Conservation (phyloP, 2,888 invertebrate genomes). For the Calliphora vomitoria region DNA sequence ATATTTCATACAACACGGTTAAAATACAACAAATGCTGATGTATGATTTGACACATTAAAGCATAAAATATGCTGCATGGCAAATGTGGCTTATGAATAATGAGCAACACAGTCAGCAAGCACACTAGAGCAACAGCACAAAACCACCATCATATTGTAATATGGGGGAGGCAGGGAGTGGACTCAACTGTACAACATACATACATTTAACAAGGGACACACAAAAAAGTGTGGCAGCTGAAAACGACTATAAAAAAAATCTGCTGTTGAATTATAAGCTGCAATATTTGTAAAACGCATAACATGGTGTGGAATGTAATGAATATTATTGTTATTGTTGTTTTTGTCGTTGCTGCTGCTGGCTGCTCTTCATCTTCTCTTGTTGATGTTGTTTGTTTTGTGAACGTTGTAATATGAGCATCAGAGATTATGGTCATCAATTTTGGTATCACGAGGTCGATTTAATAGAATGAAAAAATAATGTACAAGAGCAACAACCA, state of each 20-base stretch:
- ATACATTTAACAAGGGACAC: not conserved
- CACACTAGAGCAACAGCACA: not conserved
- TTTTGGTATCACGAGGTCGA: slow-evolving; percentile 79
- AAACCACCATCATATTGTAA: slow-evolving; percentile 2
- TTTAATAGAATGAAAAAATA: slow-evolving; percentile 53
- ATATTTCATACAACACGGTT: slow-evolving; percentile 47
- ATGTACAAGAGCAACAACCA: not conserved
- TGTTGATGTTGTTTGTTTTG: slow-evolving; percentile 26
- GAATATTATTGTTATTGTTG: slow-evolving; percentile 59
- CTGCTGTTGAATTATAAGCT: slow-evolving; percentile 66
- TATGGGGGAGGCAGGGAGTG: not conserved
- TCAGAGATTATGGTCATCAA: slow-evolving; percentile 82
- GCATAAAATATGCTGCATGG: slow-evolving; percentile 78
- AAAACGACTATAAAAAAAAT: slow-evolving; percentile 33
- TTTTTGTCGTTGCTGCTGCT: not conserved
- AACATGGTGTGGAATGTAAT: slow-evolving; percentile 60
- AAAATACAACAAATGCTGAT: slow-evolving; percentile 79
- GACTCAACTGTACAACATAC: not conserved
- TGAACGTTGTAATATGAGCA: slow-evolving; percentile 72
- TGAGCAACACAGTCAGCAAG: slow-evolving; percentile 67
- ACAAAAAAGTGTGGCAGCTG: slow-evolving; percentile 38
- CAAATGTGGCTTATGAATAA: slow-evolving; percentile 75
- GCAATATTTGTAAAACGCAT: slow-evolving; percentile 74
- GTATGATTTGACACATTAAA: slow-evolving; percentile 82
- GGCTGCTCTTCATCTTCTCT: not conserved